Conservation (phyloP, 2,888 invertebrate genomes). For the Cosmopolites sordidus region DNA sequence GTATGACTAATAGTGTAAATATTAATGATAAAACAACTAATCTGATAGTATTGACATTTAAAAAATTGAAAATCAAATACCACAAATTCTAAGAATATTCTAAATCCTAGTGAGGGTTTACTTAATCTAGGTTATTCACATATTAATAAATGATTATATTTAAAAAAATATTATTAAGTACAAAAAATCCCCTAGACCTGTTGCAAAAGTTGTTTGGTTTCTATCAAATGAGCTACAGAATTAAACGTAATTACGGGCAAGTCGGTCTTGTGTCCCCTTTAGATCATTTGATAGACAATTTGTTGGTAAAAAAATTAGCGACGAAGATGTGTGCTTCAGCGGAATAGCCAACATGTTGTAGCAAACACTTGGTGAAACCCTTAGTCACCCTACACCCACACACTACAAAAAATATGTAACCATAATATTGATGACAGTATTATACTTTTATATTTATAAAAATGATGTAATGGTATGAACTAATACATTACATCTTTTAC, state of each 20-base stretch:
- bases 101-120: slow-evolving; percentile 31
- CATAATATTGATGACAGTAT: neutral
- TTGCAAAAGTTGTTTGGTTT: slow-evolving; percentile 37
- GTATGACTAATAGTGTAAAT: no score
- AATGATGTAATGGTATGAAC: neutral
- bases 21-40: no score
- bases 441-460: neutral
- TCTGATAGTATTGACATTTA: no score
- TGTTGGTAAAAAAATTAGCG: slow-evolving; percentile 33
- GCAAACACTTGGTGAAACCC: slow-evolving; percentile 48
- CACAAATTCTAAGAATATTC: slow-evolving; percentile 18
- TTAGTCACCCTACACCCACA: slow-evolving; percentile 49
- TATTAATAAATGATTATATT: slow-evolving; percentile 41
- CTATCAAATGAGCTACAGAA: slow-evolving; percentile 36
- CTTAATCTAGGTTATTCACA: slow-evolving; percentile 47
- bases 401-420: slow-evolving; percentile 47
- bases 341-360: slow-evolving; percentile 49
- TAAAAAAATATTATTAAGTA: slow-evolving; percentile 41
- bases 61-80: slow-evolving; percentile 7
- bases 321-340: slow-evolving; percentile 50
- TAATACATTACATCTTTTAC: slow-evolving; percentile 2
- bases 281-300: slow-evolving; percentile 37
- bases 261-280: neutral
- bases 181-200: slow-evolving; percentile 45
- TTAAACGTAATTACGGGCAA: no score